These are phyloP conservation scores for Agonopterix subpropinquella DNA, from an alignment of 2,888 invertebrate genomes.

Conservation along the genomic window DNA sequence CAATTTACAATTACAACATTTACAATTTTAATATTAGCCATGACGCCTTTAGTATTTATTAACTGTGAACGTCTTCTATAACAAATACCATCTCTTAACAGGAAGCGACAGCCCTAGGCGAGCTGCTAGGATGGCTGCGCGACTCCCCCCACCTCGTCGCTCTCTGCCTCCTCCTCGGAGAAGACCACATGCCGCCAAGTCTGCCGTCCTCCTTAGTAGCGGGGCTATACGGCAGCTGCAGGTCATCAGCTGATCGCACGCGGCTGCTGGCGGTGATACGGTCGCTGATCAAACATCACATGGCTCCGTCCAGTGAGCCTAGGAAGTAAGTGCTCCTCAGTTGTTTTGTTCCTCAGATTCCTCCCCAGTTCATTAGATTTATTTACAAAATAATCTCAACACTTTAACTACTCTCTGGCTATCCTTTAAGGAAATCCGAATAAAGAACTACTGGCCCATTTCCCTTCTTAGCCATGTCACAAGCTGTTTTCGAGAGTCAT, in stretches of 20 bases:
- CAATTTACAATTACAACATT: too few species aligned
- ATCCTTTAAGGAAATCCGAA: too few species aligned
- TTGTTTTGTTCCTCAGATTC: too few species aligned
- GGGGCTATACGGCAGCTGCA: conserved; percentile 62
- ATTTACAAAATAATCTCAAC: not conserved
- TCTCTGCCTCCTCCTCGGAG: conserved; percentile 60
- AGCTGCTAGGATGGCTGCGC: conserved; percentile 65
- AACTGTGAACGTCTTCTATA: too few species aligned
- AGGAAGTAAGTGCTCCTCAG: conserved; percentile 49
- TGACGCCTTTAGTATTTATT: too few species aligned
- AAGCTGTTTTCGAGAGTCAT: too few species aligned
- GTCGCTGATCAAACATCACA: conserved; percentile 59
- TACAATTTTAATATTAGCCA: too few species aligned
- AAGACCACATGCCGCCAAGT: conserved; percentile 54
- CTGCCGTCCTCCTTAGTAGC: conserved; percentile 52
- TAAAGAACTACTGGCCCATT: too few species aligned
- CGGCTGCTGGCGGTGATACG: conserved; percentile 52
- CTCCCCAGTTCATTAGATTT: not conserved
- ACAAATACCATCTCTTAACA: conserved; percentile 15
- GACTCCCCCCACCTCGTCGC: conserved; percentile 65
- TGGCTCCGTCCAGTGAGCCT: conserved; percentile 56
- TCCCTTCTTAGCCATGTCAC: too few species aligned
- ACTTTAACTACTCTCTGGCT: too few species aligned
- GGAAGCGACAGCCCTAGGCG: conserved; percentile 62
- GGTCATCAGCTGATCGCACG: conserved; percentile 46